A percentile compares a stretch with the other conserved stretches of the same genome.
Conservation (phyloP, 2,797 vertebrate species). For the Poeciliopsis gracilis region DNA sequence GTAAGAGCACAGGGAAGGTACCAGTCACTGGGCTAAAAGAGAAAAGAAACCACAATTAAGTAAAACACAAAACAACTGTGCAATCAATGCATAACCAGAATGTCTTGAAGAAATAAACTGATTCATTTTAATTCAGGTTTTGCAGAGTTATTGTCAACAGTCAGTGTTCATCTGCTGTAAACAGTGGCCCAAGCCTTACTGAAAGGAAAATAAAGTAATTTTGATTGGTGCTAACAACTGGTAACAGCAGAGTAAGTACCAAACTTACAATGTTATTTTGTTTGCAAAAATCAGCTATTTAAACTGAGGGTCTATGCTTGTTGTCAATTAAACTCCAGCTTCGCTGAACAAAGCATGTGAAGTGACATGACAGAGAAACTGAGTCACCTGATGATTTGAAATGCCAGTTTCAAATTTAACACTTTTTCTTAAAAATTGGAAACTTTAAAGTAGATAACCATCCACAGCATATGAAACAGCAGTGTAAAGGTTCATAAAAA, state of each 20-base stretch:
- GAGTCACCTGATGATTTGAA: background rate
- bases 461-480: background rate
- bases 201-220: background rate
- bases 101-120: constrained; percentile 10
- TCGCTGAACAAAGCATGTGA: background rate
- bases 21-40: constrained; percentile 91
- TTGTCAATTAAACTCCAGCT: background rate
- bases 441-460: background rate
- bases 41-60: constrained; percentile 39
- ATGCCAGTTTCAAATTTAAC: background rate
- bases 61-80: background rate
- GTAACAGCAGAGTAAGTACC: background rate
- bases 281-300: background rate
- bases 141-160: constrained; percentile 1
- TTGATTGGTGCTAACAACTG: background rate
- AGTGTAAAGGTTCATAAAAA: background rate
- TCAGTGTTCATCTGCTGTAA: background rate
- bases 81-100: constrained; percentile 16
- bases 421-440: background rate
- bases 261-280: background rate
- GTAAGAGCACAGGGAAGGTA: constrained; percentile 96
- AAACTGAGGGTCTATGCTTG: background rate
- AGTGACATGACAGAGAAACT: background rate
- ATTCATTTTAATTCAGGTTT: background rate
- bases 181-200: background rate